A percentile compares a stretch with the other conserved stretches of the same genome.
phyloP scores from a whole-genome alignment of 2,113 vertebrate genomes.

The Nicator chloris region DNA sequence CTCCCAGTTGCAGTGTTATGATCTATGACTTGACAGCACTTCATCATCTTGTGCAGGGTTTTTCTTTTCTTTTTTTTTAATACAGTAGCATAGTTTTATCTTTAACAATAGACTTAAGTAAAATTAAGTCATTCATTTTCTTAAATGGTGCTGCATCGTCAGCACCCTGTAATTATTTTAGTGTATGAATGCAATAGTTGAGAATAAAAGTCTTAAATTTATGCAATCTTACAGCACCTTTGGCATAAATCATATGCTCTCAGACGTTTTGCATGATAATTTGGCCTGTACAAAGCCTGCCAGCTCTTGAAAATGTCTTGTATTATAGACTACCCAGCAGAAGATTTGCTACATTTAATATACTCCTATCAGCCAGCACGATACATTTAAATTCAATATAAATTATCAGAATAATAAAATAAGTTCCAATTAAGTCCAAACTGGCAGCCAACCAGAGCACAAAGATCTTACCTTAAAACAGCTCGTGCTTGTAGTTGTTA shows the following conservation, averaged over 20 bases:
- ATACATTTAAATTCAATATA: not conserved
- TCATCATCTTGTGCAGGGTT: slow-evolving; percentile 21
- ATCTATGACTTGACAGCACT: slow-evolving; percentile 63
- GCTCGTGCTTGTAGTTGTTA: not conserved
- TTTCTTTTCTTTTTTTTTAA: not conserved
- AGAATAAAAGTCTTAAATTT: slow-evolving; percentile 22
- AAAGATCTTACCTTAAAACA: not conserved
- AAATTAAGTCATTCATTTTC: slow-evolving; percentile 18
- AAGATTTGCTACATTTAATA: slow-evolving; percentile 20
- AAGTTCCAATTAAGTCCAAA: not conserved
- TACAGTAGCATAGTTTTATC: slow-evolving; percentile 6
- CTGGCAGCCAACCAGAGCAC: not conserved
- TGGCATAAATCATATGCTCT: slow-evolving; percentile 19
- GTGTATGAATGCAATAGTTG: not conserved
- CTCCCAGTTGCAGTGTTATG: slow-evolving; percentile 51
- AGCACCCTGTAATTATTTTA: slow-evolving; percentile 58
- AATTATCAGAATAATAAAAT: not conserved
- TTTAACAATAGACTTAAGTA: slow-evolving; percentile 65
- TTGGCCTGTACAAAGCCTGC: not conserved
- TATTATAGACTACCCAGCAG: not conserved
- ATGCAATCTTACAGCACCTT: not conserved
- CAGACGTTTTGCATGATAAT: slow-evolving; percentile 32
- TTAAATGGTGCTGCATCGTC: not conserved
- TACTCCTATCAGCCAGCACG: not conserved
- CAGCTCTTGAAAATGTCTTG: not conserved